Evolutionary conservation across 2,113 vertebrate species (phyloP).

Genomic region (Garra rufa): DNA sequence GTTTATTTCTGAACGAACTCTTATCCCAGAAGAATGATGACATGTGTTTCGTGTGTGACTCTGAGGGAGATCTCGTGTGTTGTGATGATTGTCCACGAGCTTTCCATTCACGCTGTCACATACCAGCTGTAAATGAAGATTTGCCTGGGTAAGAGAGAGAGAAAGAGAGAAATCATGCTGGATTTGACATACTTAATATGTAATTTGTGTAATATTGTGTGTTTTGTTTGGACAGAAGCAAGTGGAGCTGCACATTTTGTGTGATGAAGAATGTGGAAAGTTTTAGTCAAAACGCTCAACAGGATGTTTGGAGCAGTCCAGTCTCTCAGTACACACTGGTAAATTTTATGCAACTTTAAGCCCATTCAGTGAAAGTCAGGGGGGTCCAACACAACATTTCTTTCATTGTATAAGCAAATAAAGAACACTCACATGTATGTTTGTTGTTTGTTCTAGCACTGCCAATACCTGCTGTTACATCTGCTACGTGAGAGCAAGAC

Average conservation of each 20-base stretch:
- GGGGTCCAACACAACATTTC: not conserved
- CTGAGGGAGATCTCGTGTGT: constrained; percentile 57
- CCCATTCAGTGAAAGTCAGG: not conserved
- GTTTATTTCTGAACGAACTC: constrained; percentile 46
- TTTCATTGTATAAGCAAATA: not conserved
- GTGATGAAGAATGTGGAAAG: not conserved
- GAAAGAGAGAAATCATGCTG: not conserved
- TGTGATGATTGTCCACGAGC: constrained; percentile 73
- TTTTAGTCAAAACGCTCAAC: not conserved
- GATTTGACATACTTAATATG: not conserved
- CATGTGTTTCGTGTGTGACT: constrained; percentile 67
- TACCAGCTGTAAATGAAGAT: constrained; percentile 57
- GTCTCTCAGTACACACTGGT: constrained; percentile 28
- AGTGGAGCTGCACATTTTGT: constrained; percentile 24
- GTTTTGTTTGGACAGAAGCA: not conserved
- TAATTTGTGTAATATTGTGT: not conserved
- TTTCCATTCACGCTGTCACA: constrained; percentile 74
- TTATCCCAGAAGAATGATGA: constrained; percentile 72
- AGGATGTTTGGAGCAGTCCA: constrained; percentile 21
- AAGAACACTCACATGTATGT: not conserved
- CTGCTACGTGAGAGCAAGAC: not conserved
- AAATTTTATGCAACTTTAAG: not conserved
- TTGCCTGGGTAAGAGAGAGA: constrained; percentile 38
- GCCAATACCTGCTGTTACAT: constrained; percentile 18
- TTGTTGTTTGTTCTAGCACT: constrained; percentile 11